Evolutionary conservation across 2,113 vertebrate species (phyloP).

Genomic region (Neolamprologus hecqui): DNA sequence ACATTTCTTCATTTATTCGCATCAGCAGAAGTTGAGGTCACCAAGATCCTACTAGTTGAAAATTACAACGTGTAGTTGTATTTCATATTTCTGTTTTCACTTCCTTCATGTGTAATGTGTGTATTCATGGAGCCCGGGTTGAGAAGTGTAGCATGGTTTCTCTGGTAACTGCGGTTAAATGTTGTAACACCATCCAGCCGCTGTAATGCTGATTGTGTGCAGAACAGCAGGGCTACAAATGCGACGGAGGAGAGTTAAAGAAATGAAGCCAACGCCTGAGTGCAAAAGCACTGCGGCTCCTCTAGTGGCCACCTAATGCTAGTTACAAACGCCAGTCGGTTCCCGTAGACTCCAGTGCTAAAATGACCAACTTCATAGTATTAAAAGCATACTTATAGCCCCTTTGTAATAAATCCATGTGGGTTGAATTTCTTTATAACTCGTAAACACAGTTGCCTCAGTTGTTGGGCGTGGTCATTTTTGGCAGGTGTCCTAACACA

Average conservation of each 20-base stretch:
- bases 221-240: not conserved
- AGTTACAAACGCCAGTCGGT: not conserved
- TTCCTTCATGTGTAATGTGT: not conserved
- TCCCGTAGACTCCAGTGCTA: not conserved
- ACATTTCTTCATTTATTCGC: not conserved
- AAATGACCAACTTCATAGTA: not conserved
- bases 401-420: not conserved
- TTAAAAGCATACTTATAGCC: not conserved
- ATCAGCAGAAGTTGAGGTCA: not conserved
- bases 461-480: not conserved
- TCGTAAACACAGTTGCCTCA: not conserved
- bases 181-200: not conserved
- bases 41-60: not conserved
- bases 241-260: not conserved
- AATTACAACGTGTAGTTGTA: not conserved
- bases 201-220: not conserved
- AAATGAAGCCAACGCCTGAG: not conserved
- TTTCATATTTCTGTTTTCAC: not conserved
- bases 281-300: not conserved
- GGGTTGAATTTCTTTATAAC: not conserved
- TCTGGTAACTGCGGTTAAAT: not conserved
- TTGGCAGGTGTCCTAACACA: not conserved
- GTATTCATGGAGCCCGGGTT: not conserved
- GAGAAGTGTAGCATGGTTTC: not conserved
- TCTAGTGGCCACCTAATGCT: not conserved